Evolutionary conservation across 2,113 vertebrate genomes (phyloP).

Genomic region (Hemibagrus wyckioides): DNA sequence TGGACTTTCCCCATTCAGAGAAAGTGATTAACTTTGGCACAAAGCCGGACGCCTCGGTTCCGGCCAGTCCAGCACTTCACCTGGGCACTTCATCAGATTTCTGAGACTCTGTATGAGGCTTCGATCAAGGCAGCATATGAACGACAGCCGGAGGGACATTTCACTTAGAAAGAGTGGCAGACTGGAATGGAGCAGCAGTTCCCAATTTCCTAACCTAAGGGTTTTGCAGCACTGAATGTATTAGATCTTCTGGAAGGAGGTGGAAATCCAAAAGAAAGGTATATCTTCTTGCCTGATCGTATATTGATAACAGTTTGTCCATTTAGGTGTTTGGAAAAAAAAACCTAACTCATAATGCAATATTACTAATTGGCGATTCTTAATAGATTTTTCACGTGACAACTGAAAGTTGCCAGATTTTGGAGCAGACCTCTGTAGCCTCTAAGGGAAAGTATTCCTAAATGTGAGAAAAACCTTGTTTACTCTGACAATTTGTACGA

Average conservation of each 20-base stretch:
- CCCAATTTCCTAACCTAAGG: slow-evolving; percentile 1
- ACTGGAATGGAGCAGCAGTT: neutral
- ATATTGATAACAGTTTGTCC: neutral
- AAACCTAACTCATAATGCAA: neutral
- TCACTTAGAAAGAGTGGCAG: neutral
- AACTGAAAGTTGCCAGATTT: neutral
- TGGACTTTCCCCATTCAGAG: neutral
- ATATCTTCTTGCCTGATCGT: neutral
- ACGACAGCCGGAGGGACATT: slow-evolving; percentile 18
- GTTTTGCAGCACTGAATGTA: neutral
- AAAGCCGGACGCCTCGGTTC: neutral
- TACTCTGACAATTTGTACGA: neutral
- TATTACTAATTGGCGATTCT: neutral
- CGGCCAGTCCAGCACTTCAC: neutral
- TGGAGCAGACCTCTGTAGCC: neutral
- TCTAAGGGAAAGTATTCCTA: neutral
- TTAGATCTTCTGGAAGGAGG: neutral
- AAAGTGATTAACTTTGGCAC: neutral
- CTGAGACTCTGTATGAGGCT: neutral
- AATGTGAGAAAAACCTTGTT: neutral
- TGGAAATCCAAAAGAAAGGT: too few relatives aligned
- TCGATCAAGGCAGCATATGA: slow-evolving; percentile 1
- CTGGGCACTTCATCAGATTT: slow-evolving; percentile 26
- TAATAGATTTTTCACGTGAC: neutral
- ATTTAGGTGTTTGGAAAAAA: neutral